A percentile compares a stretch with the other conserved stretches of the same genome.
phyloP scores from a whole-genome alignment of 2,888 invertebrate genomes.

The Lycia hirtaria region DNA sequence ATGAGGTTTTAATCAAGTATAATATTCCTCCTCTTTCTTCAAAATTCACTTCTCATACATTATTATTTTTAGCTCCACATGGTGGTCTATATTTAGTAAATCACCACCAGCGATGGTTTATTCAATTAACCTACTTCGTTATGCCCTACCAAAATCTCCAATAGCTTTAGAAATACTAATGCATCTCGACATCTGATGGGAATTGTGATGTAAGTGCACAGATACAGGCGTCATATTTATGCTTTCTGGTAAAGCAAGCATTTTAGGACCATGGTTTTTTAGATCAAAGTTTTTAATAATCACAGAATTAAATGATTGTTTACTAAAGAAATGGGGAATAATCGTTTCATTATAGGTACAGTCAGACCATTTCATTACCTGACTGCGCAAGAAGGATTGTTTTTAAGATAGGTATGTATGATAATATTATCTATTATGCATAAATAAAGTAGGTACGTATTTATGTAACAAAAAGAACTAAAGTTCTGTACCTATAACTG shows the following conservation, averaged over 20 bases:
- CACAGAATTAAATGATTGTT: too few relatives aligned
- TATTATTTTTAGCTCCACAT: constrained; percentile 11
- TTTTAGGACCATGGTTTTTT: neutral
- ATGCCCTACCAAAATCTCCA: neutral
- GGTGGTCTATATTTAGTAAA: constrained; percentile 14
- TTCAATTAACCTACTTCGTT: constrained; percentile 27
- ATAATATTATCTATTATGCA: too few relatives aligned
- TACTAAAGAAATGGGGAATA: too few relatives aligned
- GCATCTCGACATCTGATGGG: neutral
- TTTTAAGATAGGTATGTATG: neutral
- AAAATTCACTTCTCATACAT: neutral
- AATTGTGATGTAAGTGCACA: constrained; percentile 3
- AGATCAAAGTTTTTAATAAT: neutral
- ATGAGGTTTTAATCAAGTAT: neutral
- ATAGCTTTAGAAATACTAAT: constrained; percentile 5
- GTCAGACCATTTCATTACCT: too few relatives aligned
- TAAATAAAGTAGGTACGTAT: too few relatives aligned
- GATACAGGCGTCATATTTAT: too few relatives aligned
- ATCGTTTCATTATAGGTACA: too few relatives aligned
- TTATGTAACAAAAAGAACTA: neutral
- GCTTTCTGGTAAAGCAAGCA: too few relatives aligned
- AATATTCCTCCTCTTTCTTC: neutral
- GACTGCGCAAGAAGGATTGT: too few relatives aligned
- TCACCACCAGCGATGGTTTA: constrained; percentile 17
- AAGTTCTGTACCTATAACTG: neutral